Evolutionary conservation across 2,888 invertebrate species (phyloP).

Genomic region (Andrena haemorrhoa): DNA sequence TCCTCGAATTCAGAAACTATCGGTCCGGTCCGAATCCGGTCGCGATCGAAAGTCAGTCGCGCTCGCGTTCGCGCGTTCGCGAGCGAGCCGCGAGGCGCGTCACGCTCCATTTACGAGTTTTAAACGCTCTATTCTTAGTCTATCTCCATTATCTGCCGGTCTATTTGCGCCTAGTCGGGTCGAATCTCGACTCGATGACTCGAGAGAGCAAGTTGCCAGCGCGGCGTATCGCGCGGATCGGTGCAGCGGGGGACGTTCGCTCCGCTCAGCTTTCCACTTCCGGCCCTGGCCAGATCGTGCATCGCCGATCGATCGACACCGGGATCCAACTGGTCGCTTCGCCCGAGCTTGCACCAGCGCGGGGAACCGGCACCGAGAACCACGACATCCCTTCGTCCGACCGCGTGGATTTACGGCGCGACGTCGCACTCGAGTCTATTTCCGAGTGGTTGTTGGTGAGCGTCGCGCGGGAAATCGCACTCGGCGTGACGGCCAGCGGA

Average conservation of each 20-base stretch:
- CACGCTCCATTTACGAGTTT: conserved; percentile 77
- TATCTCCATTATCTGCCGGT: conserved; percentile 77
- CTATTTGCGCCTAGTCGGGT: conserved; percentile 71
- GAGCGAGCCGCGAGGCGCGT: conserved; percentile 58
- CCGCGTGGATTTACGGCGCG: neutral
- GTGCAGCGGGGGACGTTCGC: neutral
- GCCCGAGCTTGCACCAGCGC: neutral
- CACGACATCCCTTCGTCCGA: neutral
- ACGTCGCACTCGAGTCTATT: neutral
- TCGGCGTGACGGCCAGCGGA: neutral
- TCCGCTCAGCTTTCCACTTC: too few relatives aligned
- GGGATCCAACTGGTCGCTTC: neutral
- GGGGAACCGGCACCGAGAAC: neutral
- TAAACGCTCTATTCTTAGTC: conserved; percentile 78
- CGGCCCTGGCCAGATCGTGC: too few relatives aligned
- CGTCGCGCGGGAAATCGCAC: conserved; percentile 2
- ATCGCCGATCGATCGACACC: neutral
- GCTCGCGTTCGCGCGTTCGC: conserved; percentile 6
- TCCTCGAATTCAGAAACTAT: neutral
- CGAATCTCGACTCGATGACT: conserved; percentile 57
- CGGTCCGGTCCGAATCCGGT: conserved; percentile 13
- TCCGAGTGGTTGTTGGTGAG: neutral
- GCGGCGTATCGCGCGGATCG: conserved; percentile 10
- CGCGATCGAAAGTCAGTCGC: conserved; percentile 46
- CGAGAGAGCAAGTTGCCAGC: conserved; percentile 15